Evolutionary conservation across 2,797 vertebrate genomes (phyloP), one percentile per base, ranked within the genome.

Genomic region (Falco cherrug): DNA sequence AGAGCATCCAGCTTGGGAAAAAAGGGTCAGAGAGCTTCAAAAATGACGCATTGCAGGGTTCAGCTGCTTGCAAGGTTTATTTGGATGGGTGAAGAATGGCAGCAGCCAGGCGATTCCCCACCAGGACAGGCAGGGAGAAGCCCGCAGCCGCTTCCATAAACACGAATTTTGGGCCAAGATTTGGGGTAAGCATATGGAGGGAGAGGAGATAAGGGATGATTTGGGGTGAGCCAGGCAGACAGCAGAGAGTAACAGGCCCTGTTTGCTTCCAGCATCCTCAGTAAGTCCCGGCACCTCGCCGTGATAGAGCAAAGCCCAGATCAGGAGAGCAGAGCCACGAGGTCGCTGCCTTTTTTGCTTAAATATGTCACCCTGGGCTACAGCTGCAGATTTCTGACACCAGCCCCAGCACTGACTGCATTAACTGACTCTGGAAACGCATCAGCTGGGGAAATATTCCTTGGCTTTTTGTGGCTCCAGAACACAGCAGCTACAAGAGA

Each of bases 291-390:
- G 76, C 37, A 37, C n/a, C 20, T 33, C 6, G 1, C 43, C 0
- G 11, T 9, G 45, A 43, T 39, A 47, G 14, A 68, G 60, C n/a
- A 26, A 53, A 84, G 79, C 56, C 45, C 35, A 13, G 56, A 15
- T 5, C 1, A n/a, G 68, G 57, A 79, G 13, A 59, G 17, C 1
- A 0, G 63, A 84, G 18, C 45, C 6, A 0, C 0, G 2, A 53
- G 16, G 43, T 69, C 8, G 0, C 43, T 48, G 50, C 24, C 39
- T 24, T 48, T 61, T 69, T 29, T 28, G 65, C 37, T 70, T 31
- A 45, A 82, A 63, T 5, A 16, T 26, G 33, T 41, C 57, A 5
- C 63, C 45, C 12, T 6, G 43, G 82, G 88, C 19, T 57, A 5
- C 13, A 21, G 25, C 41, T 29, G 13, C 41, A 67, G 79, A 6